Conservation (phyloP, 2,888 invertebrate species). For the Synergus laeviventris region DNA sequence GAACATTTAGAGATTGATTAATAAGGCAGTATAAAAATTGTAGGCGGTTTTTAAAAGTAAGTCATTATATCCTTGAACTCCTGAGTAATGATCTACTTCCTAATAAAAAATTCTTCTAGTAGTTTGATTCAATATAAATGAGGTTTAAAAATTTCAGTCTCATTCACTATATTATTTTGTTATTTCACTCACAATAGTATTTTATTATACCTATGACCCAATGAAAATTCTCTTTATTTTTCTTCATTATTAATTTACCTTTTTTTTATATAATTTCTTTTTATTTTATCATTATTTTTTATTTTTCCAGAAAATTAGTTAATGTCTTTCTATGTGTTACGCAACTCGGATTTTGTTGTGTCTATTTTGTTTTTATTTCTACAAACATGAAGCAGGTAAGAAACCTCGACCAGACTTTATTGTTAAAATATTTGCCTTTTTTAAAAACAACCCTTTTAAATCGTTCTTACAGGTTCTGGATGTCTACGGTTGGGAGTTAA, state of each 20-base stretch:
- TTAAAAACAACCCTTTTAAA: not conserved
- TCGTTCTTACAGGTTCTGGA: constrained; percentile 80
- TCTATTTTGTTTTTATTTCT: constrained; percentile 96
- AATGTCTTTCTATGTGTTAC: constrained; percentile 94
- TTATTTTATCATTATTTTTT: constrained; percentile 34
- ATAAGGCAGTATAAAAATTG: too few relatives aligned
- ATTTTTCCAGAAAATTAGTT: constrained; percentile 78
- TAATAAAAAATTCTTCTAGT: constrained; percentile 11
- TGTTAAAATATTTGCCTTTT: constrained; percentile 6
- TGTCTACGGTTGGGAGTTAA: constrained; percentile 80
- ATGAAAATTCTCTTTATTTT: not conserved
- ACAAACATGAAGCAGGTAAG: constrained; percentile 87
- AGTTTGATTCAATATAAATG: not conserved
- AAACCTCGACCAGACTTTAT: not conserved
- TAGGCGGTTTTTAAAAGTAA: too few relatives aligned
- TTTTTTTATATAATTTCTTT: not conserved
- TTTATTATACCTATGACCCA: not conserved
- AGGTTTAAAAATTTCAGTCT: not conserved
- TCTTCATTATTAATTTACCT: not conserved
- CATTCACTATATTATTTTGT: not conserved
- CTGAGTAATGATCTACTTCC: constrained; percentile 10
- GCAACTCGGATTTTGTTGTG: constrained; percentile 98
- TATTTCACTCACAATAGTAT: not conserved
- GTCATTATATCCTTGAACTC: too few relatives aligned
- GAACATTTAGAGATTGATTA: too few relatives aligned